phyloP scores from a whole-genome alignment of 2,888 invertebrate species.

The Eupsilia transversa region DNA sequence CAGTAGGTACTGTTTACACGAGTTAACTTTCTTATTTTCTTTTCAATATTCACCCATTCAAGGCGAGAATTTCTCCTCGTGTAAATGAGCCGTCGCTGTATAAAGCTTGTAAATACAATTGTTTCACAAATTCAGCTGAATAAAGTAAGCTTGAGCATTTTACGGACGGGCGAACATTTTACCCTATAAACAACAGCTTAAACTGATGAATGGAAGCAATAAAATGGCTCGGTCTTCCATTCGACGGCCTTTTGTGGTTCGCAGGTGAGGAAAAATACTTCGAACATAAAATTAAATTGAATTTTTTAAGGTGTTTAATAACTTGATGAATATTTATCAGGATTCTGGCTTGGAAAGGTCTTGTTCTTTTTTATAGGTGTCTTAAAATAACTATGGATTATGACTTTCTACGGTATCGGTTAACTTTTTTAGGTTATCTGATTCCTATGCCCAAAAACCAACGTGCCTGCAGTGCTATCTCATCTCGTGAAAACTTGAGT shows the following conservation, averaged over 20 bases:
- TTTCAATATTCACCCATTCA: not conserved
- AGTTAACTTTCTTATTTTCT: not conserved
- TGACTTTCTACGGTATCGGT: too few relatives aligned
- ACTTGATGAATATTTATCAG: slow-evolving; percentile 48
- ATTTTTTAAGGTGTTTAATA: slow-evolving; percentile 45
- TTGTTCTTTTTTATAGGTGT: slow-evolving; percentile 10
- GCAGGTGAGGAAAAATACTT: slow-evolving; percentile 71
- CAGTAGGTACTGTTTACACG: not conserved
- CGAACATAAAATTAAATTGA: slow-evolving; percentile 54
- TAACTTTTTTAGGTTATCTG: too few relatives aligned
- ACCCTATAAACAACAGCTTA: slow-evolving; percentile 64
- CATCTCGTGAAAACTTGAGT: too few relatives aligned
- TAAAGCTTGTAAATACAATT: slow-evolving; percentile 61
- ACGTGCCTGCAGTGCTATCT: too few relatives aligned
- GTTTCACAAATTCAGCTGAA: slow-evolving; percentile 65
- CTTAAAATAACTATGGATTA: not conserved
- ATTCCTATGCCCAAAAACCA: too few relatives aligned
- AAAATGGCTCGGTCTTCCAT: slow-evolving; percentile 71
- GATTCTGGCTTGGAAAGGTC: slow-evolving; percentile 15
- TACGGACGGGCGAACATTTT: slow-evolving; percentile 31
- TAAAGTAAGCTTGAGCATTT: slow-evolving; percentile 63
- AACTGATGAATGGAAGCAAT: slow-evolving; percentile 73
- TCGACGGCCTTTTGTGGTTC: slow-evolving; percentile 67
- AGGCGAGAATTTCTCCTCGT: not conserved
- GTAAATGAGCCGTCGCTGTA: slow-evolving; percentile 25